These are phyloP conservation scores for Sandelia bainsii DNA, from an alignment of 2,797 vertebrate genomes.

Conservation along the genomic window DNA sequence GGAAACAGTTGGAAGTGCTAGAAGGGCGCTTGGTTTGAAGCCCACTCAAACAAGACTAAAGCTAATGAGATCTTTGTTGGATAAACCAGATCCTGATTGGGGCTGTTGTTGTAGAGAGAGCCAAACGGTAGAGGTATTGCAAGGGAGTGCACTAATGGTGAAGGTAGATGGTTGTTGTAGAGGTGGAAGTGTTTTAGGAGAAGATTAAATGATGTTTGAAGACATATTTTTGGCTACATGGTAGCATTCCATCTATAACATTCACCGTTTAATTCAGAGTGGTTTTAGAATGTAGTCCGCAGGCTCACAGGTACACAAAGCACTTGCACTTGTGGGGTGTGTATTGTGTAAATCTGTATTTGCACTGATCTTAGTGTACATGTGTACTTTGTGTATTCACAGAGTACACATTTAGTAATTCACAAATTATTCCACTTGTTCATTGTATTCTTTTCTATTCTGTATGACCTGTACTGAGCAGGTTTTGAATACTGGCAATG, in stretches of 20 bases:
- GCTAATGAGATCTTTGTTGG: conserved; percentile 73
- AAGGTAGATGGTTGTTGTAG: conserved; percentile 4
- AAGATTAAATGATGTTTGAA: not conserved
- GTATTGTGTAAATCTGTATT: not conserved
- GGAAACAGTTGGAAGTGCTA: conserved; percentile 53
- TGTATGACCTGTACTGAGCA: not conserved
- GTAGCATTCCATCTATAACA: not conserved
- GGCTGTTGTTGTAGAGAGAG: conserved; percentile 71
- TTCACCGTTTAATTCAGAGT: not conserved
- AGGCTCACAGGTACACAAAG: not conserved
- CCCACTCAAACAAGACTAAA: conserved; percentile 73
- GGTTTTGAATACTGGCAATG: not conserved
- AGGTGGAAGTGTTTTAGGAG: conserved; percentile 17
- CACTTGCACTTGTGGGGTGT: not conserved
- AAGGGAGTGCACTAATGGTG: conserved; percentile 22
- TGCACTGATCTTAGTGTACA: not conserved
- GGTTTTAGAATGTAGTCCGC: not conserved
- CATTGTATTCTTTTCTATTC: not conserved
- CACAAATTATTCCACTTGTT: conserved; percentile 5
- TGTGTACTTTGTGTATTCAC: too few species aligned
- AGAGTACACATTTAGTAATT: not conserved
- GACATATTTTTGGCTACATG: conserved; percentile 6
- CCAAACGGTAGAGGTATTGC: conserved; percentile 63
- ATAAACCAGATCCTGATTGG: conserved; percentile 72
- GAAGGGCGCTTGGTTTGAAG: conserved; percentile 65